Conservation (phyloP, 2,797 vertebrate genomes). For the Sylvilagus floridanus region DNA sequence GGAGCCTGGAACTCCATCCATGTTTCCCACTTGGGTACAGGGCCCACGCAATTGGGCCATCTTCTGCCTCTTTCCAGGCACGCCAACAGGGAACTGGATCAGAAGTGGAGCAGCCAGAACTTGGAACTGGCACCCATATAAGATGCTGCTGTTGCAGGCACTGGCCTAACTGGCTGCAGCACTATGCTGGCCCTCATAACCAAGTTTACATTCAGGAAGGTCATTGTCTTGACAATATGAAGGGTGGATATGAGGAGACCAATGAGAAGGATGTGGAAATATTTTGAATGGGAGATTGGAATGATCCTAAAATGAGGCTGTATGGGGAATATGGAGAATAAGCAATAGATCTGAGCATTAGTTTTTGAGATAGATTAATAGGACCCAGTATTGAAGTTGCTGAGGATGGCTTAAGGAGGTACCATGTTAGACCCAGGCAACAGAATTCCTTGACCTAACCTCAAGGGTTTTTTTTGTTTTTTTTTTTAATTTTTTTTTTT, state of each 20-base stretch:
- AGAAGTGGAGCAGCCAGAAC: too few relatives aligned
- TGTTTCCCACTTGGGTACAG: too few relatives aligned
- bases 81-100: too few relatives aligned
- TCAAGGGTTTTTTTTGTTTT: too few relatives aligned
- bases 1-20: too few relatives aligned
- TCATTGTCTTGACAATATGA: background rate
- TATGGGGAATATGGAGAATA: background rate
- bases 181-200: background rate
- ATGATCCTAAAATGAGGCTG: background rate
- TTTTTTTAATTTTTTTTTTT: too few relatives aligned
- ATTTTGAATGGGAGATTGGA: background rate
- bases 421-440: background rate
- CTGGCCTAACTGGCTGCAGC: too few relatives aligned
- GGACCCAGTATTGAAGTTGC: background rate
- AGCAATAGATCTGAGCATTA: background rate
- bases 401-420: background rate
- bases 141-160: too few relatives aligned
- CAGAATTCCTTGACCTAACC: too few relatives aligned
- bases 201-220: background rate
- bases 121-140: too few relatives aligned
- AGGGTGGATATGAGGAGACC: background rate
- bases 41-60: too few relatives aligned
- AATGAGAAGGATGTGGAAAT: background rate
- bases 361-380: background rate
- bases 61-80: too few relatives aligned